Conservation (phyloP, 2,797 vertebrate species). For the Sparus aurata region DNA sequence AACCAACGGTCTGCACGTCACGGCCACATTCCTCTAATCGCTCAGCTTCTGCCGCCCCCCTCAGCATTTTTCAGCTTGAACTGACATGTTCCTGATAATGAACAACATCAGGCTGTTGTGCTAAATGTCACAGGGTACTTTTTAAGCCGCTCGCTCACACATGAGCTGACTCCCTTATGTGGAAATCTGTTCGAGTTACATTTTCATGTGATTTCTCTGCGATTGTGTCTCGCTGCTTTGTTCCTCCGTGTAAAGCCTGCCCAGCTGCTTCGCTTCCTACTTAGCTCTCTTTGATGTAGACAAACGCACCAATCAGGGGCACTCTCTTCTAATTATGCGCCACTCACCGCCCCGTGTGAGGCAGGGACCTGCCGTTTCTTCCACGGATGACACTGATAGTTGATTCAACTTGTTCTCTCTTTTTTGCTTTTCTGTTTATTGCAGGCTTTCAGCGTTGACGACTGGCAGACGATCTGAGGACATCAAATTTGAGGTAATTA, state of each 20-base stretch:
- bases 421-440: slow-evolving; percentile 43
- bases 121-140: slow-evolving; percentile 15
- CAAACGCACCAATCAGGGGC: slow-evolving; percentile 64
- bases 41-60: not conserved
- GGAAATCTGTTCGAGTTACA: not conserved
- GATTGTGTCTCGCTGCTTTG: slow-evolving; percentile 40
- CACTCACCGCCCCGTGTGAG: slow-evolving; percentile 22
- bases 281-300: slow-evolving; percentile 58
- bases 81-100: not conserved
- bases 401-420: slow-evolving; percentile 47
- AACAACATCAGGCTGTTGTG: not conserved
- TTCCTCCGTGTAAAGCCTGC: slow-evolving; percentile 34
- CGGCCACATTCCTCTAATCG: not conserved
- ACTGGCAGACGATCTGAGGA: slow-evolving; percentile 58
- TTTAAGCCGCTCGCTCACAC: slow-evolving; percentile 4
- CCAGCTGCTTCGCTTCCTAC: slow-evolving; percentile 48
- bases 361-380: slow-evolving; percentile 29
- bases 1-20: not conserved
- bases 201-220: slow-evolving; percentile 2
- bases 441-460: slow-evolving; percentile 53
- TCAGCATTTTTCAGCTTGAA: not conserved
- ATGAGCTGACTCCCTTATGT: not conserved
- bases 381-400: slow-evolving; percentile 20
- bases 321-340: slow-evolving; percentile 30
- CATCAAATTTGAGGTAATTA: slow-evolving; percentile 65